Percentiles rank a stretch among this genome's conserved stretches.
Evolutionary conservation across 1,140 invertebrate species (phyloP).

Genomic region (Lasioglossum baleicum): DNA sequence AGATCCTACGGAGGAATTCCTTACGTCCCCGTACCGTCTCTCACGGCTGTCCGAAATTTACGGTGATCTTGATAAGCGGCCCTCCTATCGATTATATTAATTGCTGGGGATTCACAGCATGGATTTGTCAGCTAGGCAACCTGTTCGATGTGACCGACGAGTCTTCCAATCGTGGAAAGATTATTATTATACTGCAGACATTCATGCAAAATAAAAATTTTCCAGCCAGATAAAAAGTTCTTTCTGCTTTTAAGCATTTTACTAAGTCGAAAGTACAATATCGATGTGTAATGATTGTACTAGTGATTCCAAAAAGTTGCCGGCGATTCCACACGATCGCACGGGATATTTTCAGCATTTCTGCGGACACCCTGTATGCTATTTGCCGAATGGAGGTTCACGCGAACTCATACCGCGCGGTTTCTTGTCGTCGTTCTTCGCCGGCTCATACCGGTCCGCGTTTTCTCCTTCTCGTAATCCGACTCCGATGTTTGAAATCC

Average conservation of each 20-base stretch:
- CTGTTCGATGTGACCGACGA: no score
- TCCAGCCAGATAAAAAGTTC: no score
- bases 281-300: no score
- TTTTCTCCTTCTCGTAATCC: constrained; percentile 18
- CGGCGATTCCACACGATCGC: no score
- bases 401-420: neutral
- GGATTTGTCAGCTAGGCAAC: no score
- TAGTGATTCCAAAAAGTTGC: no score
- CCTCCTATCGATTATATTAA: neutral
- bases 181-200: no score
- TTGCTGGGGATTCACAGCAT: neutral
- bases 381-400: constrained; percentile 14
- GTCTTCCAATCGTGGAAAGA: no score
- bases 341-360: no score
- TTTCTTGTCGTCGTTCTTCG: constrained; percentile 9
- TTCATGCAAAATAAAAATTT: no score
- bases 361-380: neutral
- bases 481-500: neutral
- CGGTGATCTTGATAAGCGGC: neutral
- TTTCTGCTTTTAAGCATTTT: no score
- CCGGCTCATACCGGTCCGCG: constrained; percentile 1
- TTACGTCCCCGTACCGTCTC: neutral
- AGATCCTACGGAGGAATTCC: neutral
- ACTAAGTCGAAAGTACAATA: no score
- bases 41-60: neutral